Evolutionary conservation across 2,797 vertebrate species (phyloP).

Genomic region (Lophius americanus): DNA sequence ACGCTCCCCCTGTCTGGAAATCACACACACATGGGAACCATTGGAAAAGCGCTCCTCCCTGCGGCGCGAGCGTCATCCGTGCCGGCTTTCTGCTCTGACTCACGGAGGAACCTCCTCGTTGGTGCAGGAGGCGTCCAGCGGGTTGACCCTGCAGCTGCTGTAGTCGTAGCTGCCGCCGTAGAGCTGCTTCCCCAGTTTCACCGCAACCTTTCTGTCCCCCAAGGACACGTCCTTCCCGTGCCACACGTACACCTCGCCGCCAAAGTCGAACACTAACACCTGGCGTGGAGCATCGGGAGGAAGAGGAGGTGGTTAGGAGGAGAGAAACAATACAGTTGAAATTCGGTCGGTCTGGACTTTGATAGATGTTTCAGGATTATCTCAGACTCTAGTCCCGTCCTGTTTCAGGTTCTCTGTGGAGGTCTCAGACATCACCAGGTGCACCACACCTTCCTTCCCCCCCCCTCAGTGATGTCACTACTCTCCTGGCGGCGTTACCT

Average conservation of each 20-base stretch:
- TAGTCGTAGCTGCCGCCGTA: slow-evolving; percentile 82
- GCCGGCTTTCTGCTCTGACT: slow-evolving; percentile 43
- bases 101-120: slow-evolving; percentile 73
- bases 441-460: neutral
- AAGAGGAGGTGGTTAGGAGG: neutral
- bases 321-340: neutral
- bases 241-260: slow-evolving; percentile 86
- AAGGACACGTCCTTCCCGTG: slow-evolving; percentile 84
- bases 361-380: neutral
- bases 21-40: slow-evolving; percentile 13
- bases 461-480: slow-evolving; percentile 14
- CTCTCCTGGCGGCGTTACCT: slow-evolving; percentile 68
- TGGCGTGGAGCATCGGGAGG: slow-evolving; percentile 28
- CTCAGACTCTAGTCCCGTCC: neutral
- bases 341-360: neutral
- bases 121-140: slow-evolving; percentile 76
- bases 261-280: slow-evolving; percentile 87
- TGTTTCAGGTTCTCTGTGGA: neutral
- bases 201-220: slow-evolving; percentile 82
- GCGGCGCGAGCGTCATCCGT: slow-evolving; percentile 19
- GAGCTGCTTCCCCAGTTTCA: slow-evolving; percentile 85
- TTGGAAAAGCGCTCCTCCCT: neutral
- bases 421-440: neutral
- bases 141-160: slow-evolving; percentile 82
- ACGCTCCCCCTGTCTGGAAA: slow-evolving; percentile 76